Evolutionary conservation across 2,888 invertebrate genomes (phyloP).

Genomic region (Mechanitis messenoides): DNA sequence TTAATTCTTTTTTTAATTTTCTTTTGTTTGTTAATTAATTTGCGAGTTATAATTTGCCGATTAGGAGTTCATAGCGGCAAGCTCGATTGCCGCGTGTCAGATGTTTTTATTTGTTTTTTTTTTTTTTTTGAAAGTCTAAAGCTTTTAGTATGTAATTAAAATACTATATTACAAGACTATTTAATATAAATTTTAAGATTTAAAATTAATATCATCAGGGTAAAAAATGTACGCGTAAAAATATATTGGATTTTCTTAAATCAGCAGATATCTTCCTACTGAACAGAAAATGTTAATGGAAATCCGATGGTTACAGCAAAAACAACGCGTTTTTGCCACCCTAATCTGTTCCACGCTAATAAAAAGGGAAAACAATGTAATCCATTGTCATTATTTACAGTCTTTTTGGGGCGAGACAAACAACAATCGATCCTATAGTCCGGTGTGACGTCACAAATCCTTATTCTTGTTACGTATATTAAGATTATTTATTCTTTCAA

Average conservation of each 20-base stretch:
- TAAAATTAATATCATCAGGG: no score
- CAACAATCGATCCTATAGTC: conserved; percentile 36
- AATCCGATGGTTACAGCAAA: conserved; percentile 54
- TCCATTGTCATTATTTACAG: conserved; percentile 53
- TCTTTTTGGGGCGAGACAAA: conserved; percentile 39
- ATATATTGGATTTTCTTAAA: neutral
- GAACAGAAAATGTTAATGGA: conserved; percentile 56
- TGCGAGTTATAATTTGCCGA: no score
- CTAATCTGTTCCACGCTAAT: conserved; percentile 52
- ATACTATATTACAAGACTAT: no score
- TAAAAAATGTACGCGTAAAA: no score
- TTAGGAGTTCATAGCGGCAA: no score
- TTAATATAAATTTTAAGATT: no score
- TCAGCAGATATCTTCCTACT: conserved; percentile 33
- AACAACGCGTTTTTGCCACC: conserved; percentile 57
- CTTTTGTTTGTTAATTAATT: no score
- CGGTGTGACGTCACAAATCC: conserved; percentile 12
- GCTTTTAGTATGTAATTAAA: no score
- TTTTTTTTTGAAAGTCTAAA: no score
- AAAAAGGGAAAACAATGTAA: conserved; percentile 50
- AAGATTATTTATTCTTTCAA: neutral
- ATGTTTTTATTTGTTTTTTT: no score
- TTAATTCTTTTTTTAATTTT: no score
- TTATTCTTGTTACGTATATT: conserved; percentile 2
- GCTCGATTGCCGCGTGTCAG: no score